These are phyloP conservation scores for Philaethria dido DNA, from an alignment of 2,888 invertebrate species.

Conservation along the genomic window DNA sequence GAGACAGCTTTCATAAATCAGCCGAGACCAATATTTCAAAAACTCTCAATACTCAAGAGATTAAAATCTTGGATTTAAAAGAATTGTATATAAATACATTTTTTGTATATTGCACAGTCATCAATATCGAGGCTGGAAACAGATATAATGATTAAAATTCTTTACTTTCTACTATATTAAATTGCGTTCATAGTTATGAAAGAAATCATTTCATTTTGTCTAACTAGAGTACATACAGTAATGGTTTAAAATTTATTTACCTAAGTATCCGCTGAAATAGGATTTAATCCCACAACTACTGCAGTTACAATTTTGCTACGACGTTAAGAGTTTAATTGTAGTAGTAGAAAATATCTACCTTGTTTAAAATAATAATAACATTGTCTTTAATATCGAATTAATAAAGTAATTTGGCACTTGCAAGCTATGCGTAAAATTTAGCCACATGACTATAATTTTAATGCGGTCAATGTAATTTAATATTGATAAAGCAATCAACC, in stretches of 20 bases:
- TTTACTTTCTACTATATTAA: too few species aligned
- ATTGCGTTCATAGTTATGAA: too few species aligned
- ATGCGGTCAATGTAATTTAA: constrained; percentile 24
- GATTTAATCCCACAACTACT: too few species aligned
- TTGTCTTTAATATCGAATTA: background rate
- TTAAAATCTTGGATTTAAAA: background rate
- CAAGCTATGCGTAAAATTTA: background rate
- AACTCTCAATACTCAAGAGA: background rate
- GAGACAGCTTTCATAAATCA: constrained; percentile 40
- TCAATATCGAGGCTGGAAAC: too few species aligned
- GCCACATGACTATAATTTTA: background rate
- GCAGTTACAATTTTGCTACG: too few species aligned
- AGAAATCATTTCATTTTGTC: background rate
- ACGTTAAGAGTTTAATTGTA: background rate
- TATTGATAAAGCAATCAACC: constrained; percentile 30
- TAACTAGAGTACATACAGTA: background rate
- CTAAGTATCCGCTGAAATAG: too few species aligned
- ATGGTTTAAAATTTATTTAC: too few species aligned
- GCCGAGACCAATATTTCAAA: constrained; percentile 6
- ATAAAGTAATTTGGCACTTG: background rate
- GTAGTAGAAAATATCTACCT: too few species aligned
- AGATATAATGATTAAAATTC: too few species aligned
- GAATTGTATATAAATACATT: background rate
- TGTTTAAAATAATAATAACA: background rate
- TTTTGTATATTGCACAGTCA: too few species aligned